Evolutionary conservation across 2,113 vertebrate genomes (phyloP).

Genomic region (Anhinga anhinga): DNA sequence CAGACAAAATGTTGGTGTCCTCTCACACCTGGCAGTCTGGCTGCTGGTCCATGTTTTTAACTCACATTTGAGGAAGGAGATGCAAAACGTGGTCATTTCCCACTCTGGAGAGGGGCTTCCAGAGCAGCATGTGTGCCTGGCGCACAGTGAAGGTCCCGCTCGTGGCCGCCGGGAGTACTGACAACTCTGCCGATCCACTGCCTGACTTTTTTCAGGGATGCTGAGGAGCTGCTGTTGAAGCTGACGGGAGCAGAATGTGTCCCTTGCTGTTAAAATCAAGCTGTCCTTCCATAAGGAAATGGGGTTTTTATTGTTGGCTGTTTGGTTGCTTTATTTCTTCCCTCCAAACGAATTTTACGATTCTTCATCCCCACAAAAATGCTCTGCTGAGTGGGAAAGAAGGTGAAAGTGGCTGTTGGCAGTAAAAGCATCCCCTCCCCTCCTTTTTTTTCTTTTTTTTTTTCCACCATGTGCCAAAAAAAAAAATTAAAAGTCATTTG

Average conservation of each 20-base stretch:
- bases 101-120: not conserved
- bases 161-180: not conserved
- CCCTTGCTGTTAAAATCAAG: not conserved
- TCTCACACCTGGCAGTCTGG: not conserved
- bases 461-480: not conserved
- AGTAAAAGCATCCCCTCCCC: not conserved
- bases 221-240: not conserved
- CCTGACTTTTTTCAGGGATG: not conserved
- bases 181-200: not conserved
- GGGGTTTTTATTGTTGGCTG: not conserved
- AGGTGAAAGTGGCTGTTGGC: slow-evolving; percentile 16
- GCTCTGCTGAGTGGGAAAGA: not conserved
- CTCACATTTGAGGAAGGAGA: not conserved
- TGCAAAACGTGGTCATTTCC: not conserved
- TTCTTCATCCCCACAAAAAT: slow-evolving; percentile 17
- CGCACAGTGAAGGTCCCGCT: not conserved
- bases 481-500: not conserved
- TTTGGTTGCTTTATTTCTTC: slow-evolving; percentile 35
- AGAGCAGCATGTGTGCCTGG: accelerated
- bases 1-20: not conserved
- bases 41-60: not conserved
- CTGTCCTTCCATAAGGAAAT: slow-evolving; percentile 1
- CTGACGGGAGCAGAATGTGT: not conserved
- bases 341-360: not conserved
- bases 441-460: not conserved